phyloP scores from a whole-genome alignment of 2,888 invertebrate species.

The Caenorhabditis panamensis region DNA sequence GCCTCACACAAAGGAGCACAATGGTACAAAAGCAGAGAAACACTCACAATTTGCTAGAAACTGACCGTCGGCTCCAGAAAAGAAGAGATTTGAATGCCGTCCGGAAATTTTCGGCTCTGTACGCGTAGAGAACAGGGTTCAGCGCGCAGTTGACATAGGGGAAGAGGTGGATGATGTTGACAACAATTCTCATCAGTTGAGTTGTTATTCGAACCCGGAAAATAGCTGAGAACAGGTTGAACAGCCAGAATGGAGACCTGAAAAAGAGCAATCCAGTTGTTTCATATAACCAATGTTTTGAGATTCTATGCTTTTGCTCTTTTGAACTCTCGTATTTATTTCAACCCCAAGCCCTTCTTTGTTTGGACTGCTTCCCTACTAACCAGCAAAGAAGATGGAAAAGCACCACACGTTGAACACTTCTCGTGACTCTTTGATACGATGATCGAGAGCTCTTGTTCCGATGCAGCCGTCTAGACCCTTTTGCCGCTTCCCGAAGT shows the following conservation, averaged over 20 bases:
- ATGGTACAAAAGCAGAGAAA: neutral
- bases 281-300: neutral
- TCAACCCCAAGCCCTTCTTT: no score
- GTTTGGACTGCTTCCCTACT: no score
- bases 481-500: slow-evolving; percentile 74
- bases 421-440: slow-evolving; percentile 79
- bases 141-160: slow-evolving; percentile 80
- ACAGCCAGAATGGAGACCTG: slow-evolving; percentile 80
- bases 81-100: slow-evolving; percentile 77
- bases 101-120: slow-evolving; percentile 79
- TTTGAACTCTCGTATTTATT: neutral
- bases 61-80: slow-evolving; percentile 65
- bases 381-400: slow-evolving; percentile 80
- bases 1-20: no score
- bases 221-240: slow-evolving; percentile 79
- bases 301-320: neutral
- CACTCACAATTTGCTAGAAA: slow-evolving; percentile 54
- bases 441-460: slow-evolving; percentile 74
- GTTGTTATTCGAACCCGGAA: slow-evolving; percentile 76
- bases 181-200: slow-evolving; percentile 77
- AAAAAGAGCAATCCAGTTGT: neutral
- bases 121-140: slow-evolving; percentile 80
- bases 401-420: slow-evolving; percentile 80
- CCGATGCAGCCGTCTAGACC: slow-evolving; percentile 74
- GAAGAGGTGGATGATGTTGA: slow-evolving; percentile 80